Evolutionary conservation across 2,888 invertebrate genomes (phyloP).

Genomic region (Zeuzera pyrina): DNA sequence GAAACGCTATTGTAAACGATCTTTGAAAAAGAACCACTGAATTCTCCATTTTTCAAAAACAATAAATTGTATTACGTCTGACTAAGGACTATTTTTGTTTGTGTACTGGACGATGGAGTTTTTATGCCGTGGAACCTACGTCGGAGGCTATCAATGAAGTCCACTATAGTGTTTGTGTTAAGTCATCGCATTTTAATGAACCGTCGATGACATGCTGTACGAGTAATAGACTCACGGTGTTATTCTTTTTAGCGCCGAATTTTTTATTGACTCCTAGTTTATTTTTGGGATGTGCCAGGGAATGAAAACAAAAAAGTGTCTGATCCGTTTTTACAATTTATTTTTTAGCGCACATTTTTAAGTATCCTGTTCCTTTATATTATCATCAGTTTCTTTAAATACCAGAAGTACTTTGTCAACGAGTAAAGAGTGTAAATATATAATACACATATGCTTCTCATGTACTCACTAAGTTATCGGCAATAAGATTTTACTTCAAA

Average conservation of each 20-base stretch:
- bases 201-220: conserved; percentile 70
- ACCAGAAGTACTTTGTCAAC: too few species aligned
- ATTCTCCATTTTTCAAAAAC: conserved; percentile 22
- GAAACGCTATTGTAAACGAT: conserved; percentile 64
- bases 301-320: conserved; percentile 41
- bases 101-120: conserved; percentile 28
- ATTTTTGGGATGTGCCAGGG: conserved; percentile 46
- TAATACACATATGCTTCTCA: too few species aligned
- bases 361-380: conserved; percentile 40
- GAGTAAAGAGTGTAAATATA: too few species aligned
- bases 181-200: conserved; percentile 73
- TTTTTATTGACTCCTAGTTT: conserved; percentile 38
- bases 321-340: conserved; percentile 30
- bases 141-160: conserved; percentile 71
- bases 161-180: conserved; percentile 67
- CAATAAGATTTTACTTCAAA: too few species aligned
- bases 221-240: conserved; percentile 67
- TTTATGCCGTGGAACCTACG: conserved; percentile 57
- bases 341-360: conserved; percentile 39
- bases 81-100: conserved; percentile 31
- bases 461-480: too few species aligned
- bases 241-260: conserved; percentile 68
- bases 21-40: conserved; percentile 49
- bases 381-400: too few species aligned
- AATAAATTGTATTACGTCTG: conserved; percentile 27